Evolutionary conservation across 2,888 invertebrate species (phyloP), one percentile per base, ranked within the genome.

Genomic region (Augochlorella aurata): DNA sequence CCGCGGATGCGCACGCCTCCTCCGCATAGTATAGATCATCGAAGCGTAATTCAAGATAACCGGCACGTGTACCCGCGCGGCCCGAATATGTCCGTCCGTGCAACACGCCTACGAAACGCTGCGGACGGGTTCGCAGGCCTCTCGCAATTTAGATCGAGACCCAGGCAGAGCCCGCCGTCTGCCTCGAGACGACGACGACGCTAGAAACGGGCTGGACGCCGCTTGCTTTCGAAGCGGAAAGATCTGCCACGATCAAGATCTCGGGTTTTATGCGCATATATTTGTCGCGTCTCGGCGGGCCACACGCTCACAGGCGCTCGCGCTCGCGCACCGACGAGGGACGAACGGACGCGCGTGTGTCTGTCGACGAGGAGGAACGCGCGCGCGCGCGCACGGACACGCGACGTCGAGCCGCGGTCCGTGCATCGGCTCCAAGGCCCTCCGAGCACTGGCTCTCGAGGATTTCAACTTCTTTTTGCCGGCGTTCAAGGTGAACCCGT

Each of bases 391-490:
- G 58, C 7, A 9, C 29, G 38, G 63, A 21, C 74, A 52, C 67
- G 24, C 70, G 75, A 52, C 71, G 77, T 63, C 71, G 44, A 68
- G 24, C 24, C 2, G 45, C 29, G 47, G 54, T 50, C 68, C 71
- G 65, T 66, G 52, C 74, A 78, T 81, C 77, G 54, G 38, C 71
- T 58, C 69, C 87, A 87, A 87, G 84, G 87, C 61, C 78, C 78
- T 29, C 50, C 77, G 81, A 85, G 74, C 74, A 65, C 52, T 77
- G 82, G 58, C 86, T 72, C 77, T 74, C 77, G 80, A 83, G 69
- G 73, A 82, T 77, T 77, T 86, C 85, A 72, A 83, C 81, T 79
- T 76, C 69, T 86, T 83, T 74, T 79, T 84, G 74, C 71, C 76
- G 67, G 24, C 81, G 67, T 81, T 71, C 75, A 81, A 81, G 85